Percentiles rank a stretch among this genome's conserved stretches.
These are phyloP conservation scores for Hylaeus anthracinus DNA, from an alignment of 1,140 invertebrate genomes.

Conservation along the genomic window DNA sequence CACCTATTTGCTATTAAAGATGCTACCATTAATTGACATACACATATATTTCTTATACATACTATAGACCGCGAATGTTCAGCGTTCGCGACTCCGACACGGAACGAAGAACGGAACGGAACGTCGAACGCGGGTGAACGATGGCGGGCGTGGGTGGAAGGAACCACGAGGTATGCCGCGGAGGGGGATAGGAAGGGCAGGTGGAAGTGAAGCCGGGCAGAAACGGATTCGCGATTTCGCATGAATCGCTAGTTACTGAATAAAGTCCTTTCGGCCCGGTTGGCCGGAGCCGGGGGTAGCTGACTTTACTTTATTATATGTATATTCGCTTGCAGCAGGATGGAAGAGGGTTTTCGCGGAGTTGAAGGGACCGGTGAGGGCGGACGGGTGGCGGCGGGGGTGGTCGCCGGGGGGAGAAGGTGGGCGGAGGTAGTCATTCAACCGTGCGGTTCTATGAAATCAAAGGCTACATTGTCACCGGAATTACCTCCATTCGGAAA, in stretches of 20 bases:
- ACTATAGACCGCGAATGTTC: slow-evolving; percentile 35
- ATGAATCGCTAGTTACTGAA: slow-evolving; percentile 75
- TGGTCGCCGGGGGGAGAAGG: slow-evolving; percentile 42
- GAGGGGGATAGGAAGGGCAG: slow-evolving; percentile 19
- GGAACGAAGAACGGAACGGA: slow-evolving; percentile 32
- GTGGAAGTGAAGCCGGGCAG: slow-evolving; percentile 57
- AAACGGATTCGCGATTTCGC: slow-evolving; percentile 69
- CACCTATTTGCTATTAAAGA: too few relatives aligned
- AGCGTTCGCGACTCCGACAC: slow-evolving; percentile 20
- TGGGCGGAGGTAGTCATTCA: slow-evolving; percentile 71
- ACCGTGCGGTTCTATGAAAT: slow-evolving; percentile 79
- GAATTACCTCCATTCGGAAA: slow-evolving; percentile 81
- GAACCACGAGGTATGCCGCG: slow-evolving; percentile 1
- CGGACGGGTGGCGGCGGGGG: slow-evolving; percentile 31
- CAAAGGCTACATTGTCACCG: slow-evolving; percentile 81
- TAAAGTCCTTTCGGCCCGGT: slow-evolving; percentile 66
- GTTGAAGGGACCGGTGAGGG: slow-evolving; percentile 46
- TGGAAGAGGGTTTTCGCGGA: slow-evolving; percentile 65
- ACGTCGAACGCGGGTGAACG: slow-evolving; percentile 25
- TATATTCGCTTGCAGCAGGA: slow-evolving; percentile 64
- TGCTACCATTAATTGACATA: too few relatives aligned
- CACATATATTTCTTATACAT: too few relatives aligned
- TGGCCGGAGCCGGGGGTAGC: slow-evolving; percentile 55
- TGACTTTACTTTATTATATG: slow-evolving; percentile 72
- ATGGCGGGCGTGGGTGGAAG: not conserved